Percentiles rank a stretch among this genome's conserved stretches.
phyloP scores from a whole-genome alignment of 1,140 invertebrate genomes.

The Bactericera cockerelli region DNA sequence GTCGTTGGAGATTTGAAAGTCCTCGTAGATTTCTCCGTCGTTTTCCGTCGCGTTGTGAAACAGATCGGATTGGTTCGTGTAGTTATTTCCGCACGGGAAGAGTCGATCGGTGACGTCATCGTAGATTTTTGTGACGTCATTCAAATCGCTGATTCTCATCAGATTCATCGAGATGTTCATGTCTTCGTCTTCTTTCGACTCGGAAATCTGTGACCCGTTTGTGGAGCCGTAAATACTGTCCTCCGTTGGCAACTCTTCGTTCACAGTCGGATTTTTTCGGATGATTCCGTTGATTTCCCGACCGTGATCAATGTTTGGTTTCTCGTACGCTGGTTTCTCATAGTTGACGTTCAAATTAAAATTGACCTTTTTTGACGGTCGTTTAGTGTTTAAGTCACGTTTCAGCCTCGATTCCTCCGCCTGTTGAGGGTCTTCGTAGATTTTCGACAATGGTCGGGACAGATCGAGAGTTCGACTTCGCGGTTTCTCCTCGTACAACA shows the following conservation, averaged over 20 bases:
- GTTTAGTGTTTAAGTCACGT: not conserved
- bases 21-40: not conserved
- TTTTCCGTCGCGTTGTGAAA: not conserved
- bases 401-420: not conserved
- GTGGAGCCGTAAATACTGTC: too few species aligned
- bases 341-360: slow-evolving; percentile 1
- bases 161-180: not conserved
- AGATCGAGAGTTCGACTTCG: not conserved
- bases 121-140: not conserved
- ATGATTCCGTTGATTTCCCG: slow-evolving; percentile 5
- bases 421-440: not conserved
- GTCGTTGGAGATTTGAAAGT: not conserved
- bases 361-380: not conserved
- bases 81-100: not conserved
- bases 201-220: not conserved
- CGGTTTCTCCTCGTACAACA: slow-evolving; percentile 4
- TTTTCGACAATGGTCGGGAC: not conserved
- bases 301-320: not conserved
- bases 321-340: not conserved
- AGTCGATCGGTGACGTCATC: not conserved
- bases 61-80: not conserved
- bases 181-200: not conserved
- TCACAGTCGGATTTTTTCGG: not conserved
- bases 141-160: not conserved
- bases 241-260: not conserved